Evolutionary conservation across 2,888 invertebrate genomes (phyloP).

Genomic region (Rhogogaster chlorosoma): DNA sequence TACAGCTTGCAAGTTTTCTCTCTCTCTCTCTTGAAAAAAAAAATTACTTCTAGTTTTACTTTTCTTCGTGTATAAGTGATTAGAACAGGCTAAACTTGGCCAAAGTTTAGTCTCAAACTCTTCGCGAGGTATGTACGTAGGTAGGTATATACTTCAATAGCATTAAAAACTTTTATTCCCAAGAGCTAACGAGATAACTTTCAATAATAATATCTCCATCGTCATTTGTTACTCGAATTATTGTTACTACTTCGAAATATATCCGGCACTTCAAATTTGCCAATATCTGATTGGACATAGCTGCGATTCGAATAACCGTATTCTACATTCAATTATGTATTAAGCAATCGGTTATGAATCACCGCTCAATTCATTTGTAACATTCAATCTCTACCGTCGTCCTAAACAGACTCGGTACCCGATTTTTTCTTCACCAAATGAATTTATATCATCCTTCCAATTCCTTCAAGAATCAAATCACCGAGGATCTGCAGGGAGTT

Average conservation of each 20-base stretch:
- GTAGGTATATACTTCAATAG: neutral
- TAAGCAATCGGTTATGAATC: neutral
- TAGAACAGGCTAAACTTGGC: neutral
- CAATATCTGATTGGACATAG: neutral
- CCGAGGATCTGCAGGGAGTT: too few relatives aligned
- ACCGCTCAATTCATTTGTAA: neutral
- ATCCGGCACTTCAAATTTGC: neutral
- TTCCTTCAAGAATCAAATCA: too few relatives aligned
- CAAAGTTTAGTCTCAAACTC: neutral
- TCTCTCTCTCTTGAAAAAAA: too few relatives aligned
- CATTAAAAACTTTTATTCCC: neutral
- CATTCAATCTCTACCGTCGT: too few relatives aligned
- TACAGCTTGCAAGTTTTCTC: neutral
- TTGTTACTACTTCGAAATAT: neutral
- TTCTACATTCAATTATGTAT: neutral
- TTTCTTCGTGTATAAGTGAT: constrained; percentile 1
- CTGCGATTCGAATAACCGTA: neutral
- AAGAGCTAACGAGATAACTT: constrained; percentile 18
- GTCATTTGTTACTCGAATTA: neutral
- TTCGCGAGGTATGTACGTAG: neutral
- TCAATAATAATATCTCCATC: neutral
- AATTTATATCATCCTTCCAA: too few relatives aligned
- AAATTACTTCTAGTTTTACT: neutral
- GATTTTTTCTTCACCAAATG: too few relatives aligned
- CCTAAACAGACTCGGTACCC: too few relatives aligned